These are phyloP conservation scores for Nymphalis urticae DNA, from an alignment of 2,888 invertebrate species.

Conservation along the genomic window DNA sequence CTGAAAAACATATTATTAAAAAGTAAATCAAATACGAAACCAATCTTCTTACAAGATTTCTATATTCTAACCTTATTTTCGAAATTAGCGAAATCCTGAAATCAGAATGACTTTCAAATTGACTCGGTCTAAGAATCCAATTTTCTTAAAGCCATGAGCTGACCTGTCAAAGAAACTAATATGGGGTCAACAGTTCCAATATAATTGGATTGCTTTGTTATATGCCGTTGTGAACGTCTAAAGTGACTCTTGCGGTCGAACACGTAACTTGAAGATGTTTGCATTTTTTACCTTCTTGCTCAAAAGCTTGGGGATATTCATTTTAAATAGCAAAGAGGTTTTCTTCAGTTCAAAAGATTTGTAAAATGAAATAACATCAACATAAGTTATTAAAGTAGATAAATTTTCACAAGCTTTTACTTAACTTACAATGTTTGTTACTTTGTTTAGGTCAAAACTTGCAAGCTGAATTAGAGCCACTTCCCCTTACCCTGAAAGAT, in stretches of 20 bases:
- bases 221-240: constrained; percentile 26
- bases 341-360: too few species aligned
- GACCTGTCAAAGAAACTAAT: constrained; percentile 37
- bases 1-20: neutral
- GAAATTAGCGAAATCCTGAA: constrained; percentile 19
- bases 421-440: too few species aligned
- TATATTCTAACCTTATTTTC: neutral
- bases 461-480: too few species aligned
- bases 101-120: constrained; percentile 20
- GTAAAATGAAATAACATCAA: too few species aligned
- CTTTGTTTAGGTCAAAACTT: too few species aligned
- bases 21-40: neutral
- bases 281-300: constrained; percentile 12
- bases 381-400: too few species aligned
- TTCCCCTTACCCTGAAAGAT: too few species aligned
- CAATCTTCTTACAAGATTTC: neutral
- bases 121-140: constrained; percentile 26
- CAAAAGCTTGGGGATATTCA: neutral
- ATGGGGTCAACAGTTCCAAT: constrained; percentile 38
- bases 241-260: constrained; percentile 18
- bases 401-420: too few species aligned
- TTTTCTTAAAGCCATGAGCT: constrained; percentile 35
- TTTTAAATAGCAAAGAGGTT: neutral
- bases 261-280: constrained; percentile 25
- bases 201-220: constrained; percentile 42